These are phyloP conservation scores for Pantelozetes paolii DNA, from an alignment of 2,888 invertebrate species.

Conservation along the genomic window DNA sequence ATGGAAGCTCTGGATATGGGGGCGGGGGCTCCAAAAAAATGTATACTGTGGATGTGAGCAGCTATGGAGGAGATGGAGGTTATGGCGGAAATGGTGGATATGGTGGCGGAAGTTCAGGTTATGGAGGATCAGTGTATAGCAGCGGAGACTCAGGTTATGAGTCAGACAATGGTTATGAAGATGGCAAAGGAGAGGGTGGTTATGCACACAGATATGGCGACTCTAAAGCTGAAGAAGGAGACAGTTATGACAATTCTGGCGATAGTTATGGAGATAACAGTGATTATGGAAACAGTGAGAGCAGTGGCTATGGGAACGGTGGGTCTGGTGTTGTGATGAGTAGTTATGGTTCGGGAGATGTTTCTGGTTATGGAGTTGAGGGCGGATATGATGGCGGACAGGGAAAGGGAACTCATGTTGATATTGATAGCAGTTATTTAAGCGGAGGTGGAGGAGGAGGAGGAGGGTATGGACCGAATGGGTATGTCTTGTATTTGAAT, in stretches of 20 bases:
- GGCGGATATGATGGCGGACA: not conserved
- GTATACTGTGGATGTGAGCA: slow-evolving; percentile 69
- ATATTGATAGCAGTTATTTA: too few species aligned
- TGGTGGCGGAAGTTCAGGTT: not conserved
- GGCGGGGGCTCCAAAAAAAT: slow-evolving; percentile 66
- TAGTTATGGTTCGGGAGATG: not conserved
- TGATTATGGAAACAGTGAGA: not conserved
- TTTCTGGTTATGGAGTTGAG: not conserved
- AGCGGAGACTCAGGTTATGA: not conserved
- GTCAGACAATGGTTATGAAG: too few species aligned
- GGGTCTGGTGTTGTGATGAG: not conserved
- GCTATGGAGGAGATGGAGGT: not conserved
- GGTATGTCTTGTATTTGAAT: too few species aligned
- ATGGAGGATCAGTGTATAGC: not conserved
- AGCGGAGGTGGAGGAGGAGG: too few species aligned
- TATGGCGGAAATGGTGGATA: not conserved
- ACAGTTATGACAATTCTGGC: not conserved
- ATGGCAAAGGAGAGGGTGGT: too few species aligned
- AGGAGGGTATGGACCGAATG: too few species aligned
- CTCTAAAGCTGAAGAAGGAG: too few species aligned
- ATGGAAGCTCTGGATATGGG: slow-evolving; percentile 71
- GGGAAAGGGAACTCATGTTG: not conserved
- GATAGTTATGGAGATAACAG: not conserved
- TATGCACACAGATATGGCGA: too few species aligned
- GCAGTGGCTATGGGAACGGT: not conserved